Evolutionary conservation across 2,888 invertebrate genomes (phyloP).

Genomic region (Drosophila nigritarsus): DNA sequence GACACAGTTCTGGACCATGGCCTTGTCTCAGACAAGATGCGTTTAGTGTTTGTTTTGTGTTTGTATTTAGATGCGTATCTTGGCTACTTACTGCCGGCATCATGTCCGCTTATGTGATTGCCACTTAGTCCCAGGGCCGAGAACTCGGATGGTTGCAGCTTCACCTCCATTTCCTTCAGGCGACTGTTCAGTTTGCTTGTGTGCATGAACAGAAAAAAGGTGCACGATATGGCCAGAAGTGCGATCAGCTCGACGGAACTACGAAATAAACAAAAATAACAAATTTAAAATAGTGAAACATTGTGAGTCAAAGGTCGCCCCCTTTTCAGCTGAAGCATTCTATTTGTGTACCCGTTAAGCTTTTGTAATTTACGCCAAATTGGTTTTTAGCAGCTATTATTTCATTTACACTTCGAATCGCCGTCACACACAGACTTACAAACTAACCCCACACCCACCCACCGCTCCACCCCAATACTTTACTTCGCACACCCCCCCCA

Average conservation of each 20-base stretch:
- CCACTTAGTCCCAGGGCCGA: constrained; percentile 85
- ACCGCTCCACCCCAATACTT: not conserved
- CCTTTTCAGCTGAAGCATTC: constrained; percentile 24
- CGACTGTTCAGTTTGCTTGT: constrained; percentile 93
- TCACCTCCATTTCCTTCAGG: constrained; percentile 92
- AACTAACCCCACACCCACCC: not conserved
- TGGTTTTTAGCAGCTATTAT: constrained; percentile 78
- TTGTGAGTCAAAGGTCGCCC: constrained; percentile 59
- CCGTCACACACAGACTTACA: constrained; percentile 64
- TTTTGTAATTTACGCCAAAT: constrained; percentile 75
- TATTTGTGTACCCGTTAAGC: constrained; percentile 52
- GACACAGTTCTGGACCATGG: constrained; percentile 42
- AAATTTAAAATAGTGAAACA: constrained; percentile 20
- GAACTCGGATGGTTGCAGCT: constrained; percentile 88
- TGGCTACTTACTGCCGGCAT: constrained; percentile 83
- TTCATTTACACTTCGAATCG: constrained; percentile 75
- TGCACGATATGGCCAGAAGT: constrained; percentile 92
- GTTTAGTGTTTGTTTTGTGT: constrained; percentile 6
- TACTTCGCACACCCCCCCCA: not conserved
- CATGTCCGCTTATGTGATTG: constrained; percentile 83
- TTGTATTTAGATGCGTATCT: constrained; percentile 32
- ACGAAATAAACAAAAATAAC: constrained; percentile 77
- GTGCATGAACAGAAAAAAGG: constrained; percentile 93
- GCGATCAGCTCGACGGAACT: constrained; percentile 94
- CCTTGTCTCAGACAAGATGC: constrained; percentile 38